phyloP scores from a whole-genome alignment of 2,113 vertebrate genomes.

The Eublepharis macularius region DNA sequence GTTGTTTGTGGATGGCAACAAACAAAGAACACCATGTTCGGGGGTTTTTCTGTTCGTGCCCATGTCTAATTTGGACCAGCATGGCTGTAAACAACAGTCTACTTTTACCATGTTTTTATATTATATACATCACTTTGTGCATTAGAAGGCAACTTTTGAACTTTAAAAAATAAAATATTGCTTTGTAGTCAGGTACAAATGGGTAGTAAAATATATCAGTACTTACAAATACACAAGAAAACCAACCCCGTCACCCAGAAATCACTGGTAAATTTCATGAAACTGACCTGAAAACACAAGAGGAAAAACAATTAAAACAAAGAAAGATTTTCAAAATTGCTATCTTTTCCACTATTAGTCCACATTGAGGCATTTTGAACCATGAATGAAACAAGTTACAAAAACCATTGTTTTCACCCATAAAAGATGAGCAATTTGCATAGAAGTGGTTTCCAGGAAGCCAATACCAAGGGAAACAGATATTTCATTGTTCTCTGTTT shows the following conservation, averaged over 20 bases:
- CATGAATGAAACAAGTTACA: slow-evolving; percentile 24
- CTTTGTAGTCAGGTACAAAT: neutral
- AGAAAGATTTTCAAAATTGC: slow-evolving; percentile 17
- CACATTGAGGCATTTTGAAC: slow-evolving; percentile 42
- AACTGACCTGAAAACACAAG: slow-evolving; percentile 87
- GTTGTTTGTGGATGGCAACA: too few relatives aligned
- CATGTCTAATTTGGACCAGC: too few relatives aligned
- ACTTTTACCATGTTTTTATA: neutral
- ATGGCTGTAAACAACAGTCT: too few relatives aligned
- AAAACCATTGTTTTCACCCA: slow-evolving; percentile 43
- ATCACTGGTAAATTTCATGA: slow-evolving; percentile 95
- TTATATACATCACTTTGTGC: neutral
- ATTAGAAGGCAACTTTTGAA: neutral
- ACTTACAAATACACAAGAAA: slow-evolving; percentile 93
- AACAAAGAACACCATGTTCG: too few relatives aligned
- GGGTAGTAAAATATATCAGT: neutral
- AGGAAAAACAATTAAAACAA: slow-evolving; percentile 45
- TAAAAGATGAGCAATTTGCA: slow-evolving; percentile 58
- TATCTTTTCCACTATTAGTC: slow-evolving; percentile 26
- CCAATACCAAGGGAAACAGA: slow-evolving; percentile 64
- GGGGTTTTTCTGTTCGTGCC: too few relatives aligned
- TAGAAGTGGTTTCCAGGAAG: slow-evolving; percentile 68
- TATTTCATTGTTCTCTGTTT: slow-evolving; percentile 66
- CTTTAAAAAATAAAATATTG: neutral
- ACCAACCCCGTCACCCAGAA: slow-evolving; percentile 91